Conservation (phyloP, 2,888 invertebrate genomes). For the Caenorhabditis wallacei region DNA sequence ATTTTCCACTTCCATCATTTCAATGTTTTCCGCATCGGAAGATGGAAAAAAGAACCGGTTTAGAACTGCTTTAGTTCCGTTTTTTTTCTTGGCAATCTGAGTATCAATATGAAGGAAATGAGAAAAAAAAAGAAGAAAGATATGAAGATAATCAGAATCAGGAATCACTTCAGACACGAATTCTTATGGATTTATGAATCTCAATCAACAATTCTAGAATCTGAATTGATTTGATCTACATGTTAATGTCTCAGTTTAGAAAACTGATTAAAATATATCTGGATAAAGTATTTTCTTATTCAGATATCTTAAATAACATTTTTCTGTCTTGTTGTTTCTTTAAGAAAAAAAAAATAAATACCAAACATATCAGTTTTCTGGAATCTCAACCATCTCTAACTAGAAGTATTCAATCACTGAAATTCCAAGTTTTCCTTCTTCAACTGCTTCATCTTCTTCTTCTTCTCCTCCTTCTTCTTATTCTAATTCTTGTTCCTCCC, state of each 20-base stretch:
- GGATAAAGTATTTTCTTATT: no score
- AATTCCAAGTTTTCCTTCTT: background rate
- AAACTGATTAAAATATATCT: no score
- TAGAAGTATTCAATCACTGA: no score
- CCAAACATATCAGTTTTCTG: no score
- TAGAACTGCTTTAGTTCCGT: slow-evolving; percentile 55
- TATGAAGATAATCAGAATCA: background rate
- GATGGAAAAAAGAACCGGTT: slow-evolving; percentile 45
- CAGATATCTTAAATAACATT: no score
- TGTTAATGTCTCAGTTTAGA: no score
- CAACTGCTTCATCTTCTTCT: background rate
- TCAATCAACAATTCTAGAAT: no score
- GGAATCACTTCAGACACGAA: background rate
- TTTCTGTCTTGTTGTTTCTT: no score
- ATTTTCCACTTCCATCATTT: slow-evolving; percentile 5
- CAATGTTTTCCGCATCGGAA: slow-evolving; percentile 42
- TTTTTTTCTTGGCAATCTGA: slow-evolving; percentile 31
- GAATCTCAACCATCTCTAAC: no score
- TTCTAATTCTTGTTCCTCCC: background rate
- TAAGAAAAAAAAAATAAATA: no score
- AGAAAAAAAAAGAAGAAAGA: slow-evolving; percentile 4
- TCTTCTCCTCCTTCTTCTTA: background rate
- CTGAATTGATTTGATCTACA: no score
- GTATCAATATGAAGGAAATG: slow-evolving; percentile 30
- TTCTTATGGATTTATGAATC: background rate